A percentile compares a stretch with the other conserved stretches of the same genome.
phyloP scores from a whole-genome alignment of 1,140 invertebrate species.

The Drosophila lowei region DNA sequence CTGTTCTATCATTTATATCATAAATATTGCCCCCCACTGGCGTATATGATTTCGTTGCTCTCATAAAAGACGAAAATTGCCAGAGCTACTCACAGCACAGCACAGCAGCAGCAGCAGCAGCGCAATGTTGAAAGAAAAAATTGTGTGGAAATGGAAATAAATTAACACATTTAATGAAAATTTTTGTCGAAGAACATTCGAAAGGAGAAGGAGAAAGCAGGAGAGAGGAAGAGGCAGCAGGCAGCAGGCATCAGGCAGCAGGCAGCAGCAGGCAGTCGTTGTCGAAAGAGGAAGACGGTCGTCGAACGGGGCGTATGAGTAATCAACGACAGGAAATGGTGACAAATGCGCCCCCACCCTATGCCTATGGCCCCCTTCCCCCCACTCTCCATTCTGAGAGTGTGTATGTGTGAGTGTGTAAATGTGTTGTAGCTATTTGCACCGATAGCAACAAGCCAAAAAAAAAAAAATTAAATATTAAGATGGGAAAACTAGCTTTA shows the following conservation, averaged over 20 bases:
- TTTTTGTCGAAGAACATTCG: slow-evolving; percentile 45
- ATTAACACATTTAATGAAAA: slow-evolving; percentile 80
- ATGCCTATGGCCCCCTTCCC: slow-evolving; percentile 33
- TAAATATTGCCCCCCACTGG: slow-evolving; percentile 38
- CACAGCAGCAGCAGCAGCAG: slow-evolving; percentile 10
- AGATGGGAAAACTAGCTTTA: no score
- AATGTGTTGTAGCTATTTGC: slow-evolving; percentile 80
- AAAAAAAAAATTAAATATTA: slow-evolving; percentile 22
- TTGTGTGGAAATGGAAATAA: slow-evolving; percentile 78
- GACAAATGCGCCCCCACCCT: slow-evolving; percentile 59
- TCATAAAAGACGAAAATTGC: slow-evolving; percentile 42
- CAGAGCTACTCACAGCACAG: slow-evolving; percentile 1
- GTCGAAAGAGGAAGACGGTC: slow-evolving; percentile 22
- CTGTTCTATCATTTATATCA: slow-evolving; percentile 29
- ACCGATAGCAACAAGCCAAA: slow-evolving; percentile 79
- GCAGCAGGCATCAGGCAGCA: slow-evolving; percentile 4
- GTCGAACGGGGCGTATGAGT: slow-evolving; percentile 75
- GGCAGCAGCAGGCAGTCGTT: background rate
- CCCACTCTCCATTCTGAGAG: slow-evolving; percentile 7
- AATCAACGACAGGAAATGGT: slow-evolving; percentile 80
- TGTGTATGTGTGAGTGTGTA: slow-evolving; percentile 45
- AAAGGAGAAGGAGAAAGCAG: slow-evolving; percentile 10
- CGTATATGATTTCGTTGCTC: slow-evolving; percentile 41
- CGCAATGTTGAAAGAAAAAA: slow-evolving; percentile 54
- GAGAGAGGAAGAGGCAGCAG: slow-evolving; percentile 9